These are phyloP conservation scores for Drosophila biarmipes DNA, from an alignment of 1,140 invertebrate genomes.

Conservation along the genomic window DNA sequence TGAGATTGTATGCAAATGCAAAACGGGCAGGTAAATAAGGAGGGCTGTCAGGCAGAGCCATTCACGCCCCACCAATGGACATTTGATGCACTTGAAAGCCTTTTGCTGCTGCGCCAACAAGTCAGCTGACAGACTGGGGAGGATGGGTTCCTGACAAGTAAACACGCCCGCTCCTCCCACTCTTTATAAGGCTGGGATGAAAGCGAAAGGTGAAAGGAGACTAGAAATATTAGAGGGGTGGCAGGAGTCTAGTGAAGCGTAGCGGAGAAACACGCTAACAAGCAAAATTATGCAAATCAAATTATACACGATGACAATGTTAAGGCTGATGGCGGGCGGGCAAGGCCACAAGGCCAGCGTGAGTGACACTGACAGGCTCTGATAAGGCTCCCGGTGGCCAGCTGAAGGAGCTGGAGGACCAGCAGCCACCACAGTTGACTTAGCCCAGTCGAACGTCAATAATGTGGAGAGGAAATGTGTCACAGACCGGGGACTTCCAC, in stretches of 20 bases:
- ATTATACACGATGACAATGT: constrained; percentile 79
- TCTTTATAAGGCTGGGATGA: neutral
- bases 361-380: constrained; percentile 33
- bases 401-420: neutral
- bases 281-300: constrained; percentile 83
- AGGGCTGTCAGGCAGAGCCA: constrained; percentile 31
- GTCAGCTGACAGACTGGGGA: constrained; percentile 63
- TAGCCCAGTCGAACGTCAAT: constrained; percentile 65
- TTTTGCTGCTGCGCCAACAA: constrained; percentile 56
- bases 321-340: constrained; percentile 53
- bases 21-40: constrained; percentile 34
- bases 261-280: constrained; percentile 54
- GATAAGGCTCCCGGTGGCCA: constrained; percentile 29
- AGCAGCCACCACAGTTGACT: constrained; percentile 45
- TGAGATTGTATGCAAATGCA: constrained; percentile 44
- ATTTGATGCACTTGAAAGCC: constrained; percentile 77
- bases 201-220: constrained; percentile 36
- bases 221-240: constrained; percentile 33
- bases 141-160: constrained; percentile 49
- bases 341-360: constrained; percentile 53
- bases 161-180: constrained; percentile 26
- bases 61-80: constrained; percentile 64
- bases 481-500: constrained; percentile 38
- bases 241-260: constrained; percentile 36
- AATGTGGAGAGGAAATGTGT: constrained; percentile 66